Percentiles rank a stretch among this genome's conserved stretches.
These are phyloP conservation scores for Anas platyrhynchos DNA, from an alignment of 2,113 vertebrate species.

Conservation along the genomic window DNA sequence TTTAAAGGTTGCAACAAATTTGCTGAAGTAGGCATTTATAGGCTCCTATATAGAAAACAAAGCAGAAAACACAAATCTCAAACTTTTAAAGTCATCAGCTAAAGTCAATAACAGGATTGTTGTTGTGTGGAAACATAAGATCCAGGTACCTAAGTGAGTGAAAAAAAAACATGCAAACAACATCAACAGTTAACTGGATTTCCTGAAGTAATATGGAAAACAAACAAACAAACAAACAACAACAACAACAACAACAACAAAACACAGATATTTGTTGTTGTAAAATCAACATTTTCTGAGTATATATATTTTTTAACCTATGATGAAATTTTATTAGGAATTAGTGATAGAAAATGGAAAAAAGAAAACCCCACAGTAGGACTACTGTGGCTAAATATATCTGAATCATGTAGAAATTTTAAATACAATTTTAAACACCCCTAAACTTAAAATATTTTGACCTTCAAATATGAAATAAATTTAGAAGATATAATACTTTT, in stretches of 20 bases:
- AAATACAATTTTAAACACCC: not conserved
- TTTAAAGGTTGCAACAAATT: not conserved
- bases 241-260: too few relatives aligned
- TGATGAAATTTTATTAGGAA: not conserved
- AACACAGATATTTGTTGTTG: not conserved
- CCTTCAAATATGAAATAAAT: not conserved
- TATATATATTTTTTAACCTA: not conserved
- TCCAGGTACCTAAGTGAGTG: not conserved
- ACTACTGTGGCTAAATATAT: not conserved
- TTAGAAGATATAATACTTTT: not conserved
- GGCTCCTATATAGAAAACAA: not conserved
- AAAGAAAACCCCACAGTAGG: not conserved
- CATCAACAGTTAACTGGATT: not conserved
- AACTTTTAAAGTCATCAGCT: not conserved
- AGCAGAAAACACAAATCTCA: rapidly evolving
- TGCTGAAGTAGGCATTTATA: not conserved
- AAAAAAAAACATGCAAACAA: not conserved
- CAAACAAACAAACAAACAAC: too few relatives aligned
- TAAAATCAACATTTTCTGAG: not conserved
- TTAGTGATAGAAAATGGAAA: not conserved
- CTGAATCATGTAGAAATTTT: not conserved
- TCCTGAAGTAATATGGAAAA: not conserved
- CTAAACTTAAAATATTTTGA: not conserved
- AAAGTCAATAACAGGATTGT: not conserved
- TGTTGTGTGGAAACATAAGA: not conserved